phyloP scores from a whole-genome alignment of 1,140 invertebrate genomes.

The Argopecten irradians region DNA sequence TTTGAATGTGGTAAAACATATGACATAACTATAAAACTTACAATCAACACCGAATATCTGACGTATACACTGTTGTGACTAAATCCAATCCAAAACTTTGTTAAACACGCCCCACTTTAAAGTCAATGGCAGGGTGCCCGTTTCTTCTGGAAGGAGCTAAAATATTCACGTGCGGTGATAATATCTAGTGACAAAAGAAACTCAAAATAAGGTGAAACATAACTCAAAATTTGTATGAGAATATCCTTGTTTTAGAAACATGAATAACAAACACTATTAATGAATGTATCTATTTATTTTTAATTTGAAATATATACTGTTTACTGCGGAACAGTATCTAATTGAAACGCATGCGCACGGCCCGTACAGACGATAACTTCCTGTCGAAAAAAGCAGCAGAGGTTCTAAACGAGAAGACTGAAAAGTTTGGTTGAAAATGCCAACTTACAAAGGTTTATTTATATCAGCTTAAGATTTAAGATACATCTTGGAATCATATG shows the following conservation, averaged over 20 bases:
- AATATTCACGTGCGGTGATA: slow-evolving; percentile 3
- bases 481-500: no score
- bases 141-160: neutral
- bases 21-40: neutral
- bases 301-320: neutral
- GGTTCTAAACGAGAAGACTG: neutral
- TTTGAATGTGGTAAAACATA: neutral
- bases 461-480: neutral
- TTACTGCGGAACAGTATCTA: neutral
- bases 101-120: neutral
- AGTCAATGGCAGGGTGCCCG: slow-evolving; percentile 19
- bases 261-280: no score
- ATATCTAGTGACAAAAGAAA: no score
- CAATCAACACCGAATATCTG: neutral
- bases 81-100: neutral
- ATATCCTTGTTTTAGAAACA: no score
- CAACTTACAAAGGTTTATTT: slow-evolving; percentile 45
- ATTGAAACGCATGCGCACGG: neutral
- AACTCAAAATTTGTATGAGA: no score
- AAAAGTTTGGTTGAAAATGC: slow-evolving; percentile 39
- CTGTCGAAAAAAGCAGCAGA: slow-evolving; percentile 36
- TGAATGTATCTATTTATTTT: no score
- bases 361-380: slow-evolving; percentile 41
- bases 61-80: neutral
- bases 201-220: no score